Conservation (phyloP, 2,888 invertebrate species). For the Synanthedon vespiformis region DNA sequence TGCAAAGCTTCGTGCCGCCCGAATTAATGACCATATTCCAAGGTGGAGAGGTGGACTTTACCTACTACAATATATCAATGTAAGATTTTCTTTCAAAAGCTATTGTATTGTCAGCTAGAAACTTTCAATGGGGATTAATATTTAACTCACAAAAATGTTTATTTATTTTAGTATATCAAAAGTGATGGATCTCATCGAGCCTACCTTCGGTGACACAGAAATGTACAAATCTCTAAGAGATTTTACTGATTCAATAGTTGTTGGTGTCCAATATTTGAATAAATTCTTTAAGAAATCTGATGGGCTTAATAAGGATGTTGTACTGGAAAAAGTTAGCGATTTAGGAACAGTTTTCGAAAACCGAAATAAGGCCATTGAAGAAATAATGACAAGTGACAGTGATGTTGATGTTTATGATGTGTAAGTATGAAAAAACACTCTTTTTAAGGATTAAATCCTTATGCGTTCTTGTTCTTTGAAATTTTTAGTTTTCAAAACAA, state of each 20-base stretch:
- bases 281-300: conserved; percentile 17
- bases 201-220: conserved; percentile 48
- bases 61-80: conserved; percentile 46
- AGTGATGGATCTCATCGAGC: conserved; percentile 43
- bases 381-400: conserved; percentile 16
- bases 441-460: too few relatives aligned
- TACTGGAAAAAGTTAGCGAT: not conserved
- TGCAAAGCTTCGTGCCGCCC: conserved; percentile 56
- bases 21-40: conserved; percentile 39
- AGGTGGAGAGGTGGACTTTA: conserved; percentile 35
- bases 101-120: not conserved
- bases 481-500: too few relatives aligned
- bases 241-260: conserved; percentile 27
- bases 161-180: conserved; percentile 39
- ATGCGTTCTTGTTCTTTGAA: too few relatives aligned
- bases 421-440: conserved; percentile 30
- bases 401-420: conserved; percentile 36
- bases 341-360: too few relatives aligned
- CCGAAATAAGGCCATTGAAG: conserved; percentile 12
- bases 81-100: conserved; percentile 21
- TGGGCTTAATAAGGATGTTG: conserved; percentile 6
- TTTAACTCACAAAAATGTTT: not conserved
- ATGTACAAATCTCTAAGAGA: conserved; percentile 37
- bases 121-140: not conserved
- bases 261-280: conserved; percentile 35